Conservation (phyloP, 2,113 vertebrate species). For the Hyaena hyaena region DNA sequence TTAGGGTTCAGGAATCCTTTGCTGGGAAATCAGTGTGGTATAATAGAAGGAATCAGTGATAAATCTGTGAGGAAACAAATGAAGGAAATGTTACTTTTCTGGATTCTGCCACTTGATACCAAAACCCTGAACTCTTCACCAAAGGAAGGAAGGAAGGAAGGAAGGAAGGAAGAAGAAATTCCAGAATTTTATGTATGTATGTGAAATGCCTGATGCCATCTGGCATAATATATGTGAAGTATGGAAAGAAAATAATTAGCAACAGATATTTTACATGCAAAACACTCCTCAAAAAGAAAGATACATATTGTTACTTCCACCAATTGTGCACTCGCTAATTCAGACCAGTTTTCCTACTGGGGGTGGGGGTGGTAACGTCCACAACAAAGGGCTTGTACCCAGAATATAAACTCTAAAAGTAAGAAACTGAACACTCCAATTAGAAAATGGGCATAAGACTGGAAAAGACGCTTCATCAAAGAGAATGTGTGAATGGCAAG, state of each 20-base stretch:
- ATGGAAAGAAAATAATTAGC: background rate
- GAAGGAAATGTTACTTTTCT: background rate
- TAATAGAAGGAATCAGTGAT: background rate
- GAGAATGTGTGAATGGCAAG: background rate
- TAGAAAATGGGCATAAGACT: background rate
- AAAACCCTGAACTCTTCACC: background rate
- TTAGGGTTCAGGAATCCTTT: background rate
- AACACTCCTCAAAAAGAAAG: background rate
- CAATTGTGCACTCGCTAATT: background rate
- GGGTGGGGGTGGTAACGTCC: background rate
- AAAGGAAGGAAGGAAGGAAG: too few species aligned
- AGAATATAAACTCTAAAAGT: background rate
- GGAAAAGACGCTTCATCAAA: background rate
- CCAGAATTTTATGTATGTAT: background rate
- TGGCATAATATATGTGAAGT: background rate
- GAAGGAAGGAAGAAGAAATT: background rate
- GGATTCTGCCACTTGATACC: background rate
- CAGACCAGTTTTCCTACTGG: background rate
- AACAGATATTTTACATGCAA: background rate
- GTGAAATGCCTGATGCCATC: background rate
- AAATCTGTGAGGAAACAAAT: background rate
- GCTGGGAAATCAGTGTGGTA: accelerated
- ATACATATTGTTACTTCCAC: background rate
- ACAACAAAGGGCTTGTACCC: background rate
- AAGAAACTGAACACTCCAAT: background rate